These are phyloP conservation scores for Tachypleus tridentatus DNA, from an alignment of 1,140 invertebrate species.

Conservation along the genomic window DNA sequence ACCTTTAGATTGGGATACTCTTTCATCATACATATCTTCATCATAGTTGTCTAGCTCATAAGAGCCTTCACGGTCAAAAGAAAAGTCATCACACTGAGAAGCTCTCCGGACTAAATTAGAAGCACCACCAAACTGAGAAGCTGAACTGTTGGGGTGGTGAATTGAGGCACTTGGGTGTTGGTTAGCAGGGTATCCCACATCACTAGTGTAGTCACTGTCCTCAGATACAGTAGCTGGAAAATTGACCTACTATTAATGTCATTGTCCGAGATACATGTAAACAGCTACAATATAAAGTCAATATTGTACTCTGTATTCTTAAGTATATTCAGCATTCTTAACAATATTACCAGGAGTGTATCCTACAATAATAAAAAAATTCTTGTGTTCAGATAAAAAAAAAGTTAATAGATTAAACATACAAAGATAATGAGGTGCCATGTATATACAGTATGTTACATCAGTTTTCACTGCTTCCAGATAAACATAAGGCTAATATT, in stretches of 20 bases:
- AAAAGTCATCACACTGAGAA: slow-evolving; percentile 6
- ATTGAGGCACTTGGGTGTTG: slow-evolving; percentile 28
- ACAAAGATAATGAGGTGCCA: too few relatives aligned
- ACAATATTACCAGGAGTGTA: slow-evolving; percentile 1
- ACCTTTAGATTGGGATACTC: slow-evolving; percentile 17
- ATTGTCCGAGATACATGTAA: not conserved
- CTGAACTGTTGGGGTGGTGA: slow-evolving; percentile 63
- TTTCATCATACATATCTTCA: slow-evolving; percentile 3
- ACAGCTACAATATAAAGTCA: not conserved
- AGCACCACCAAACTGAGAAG: slow-evolving; percentile 63
- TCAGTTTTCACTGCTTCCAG: too few relatives aligned
- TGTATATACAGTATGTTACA: too few relatives aligned
- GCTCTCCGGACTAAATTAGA: slow-evolving; percentile 36
- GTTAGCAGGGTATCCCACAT: slow-evolving; percentile 76
- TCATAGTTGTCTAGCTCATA: slow-evolving; percentile 59
- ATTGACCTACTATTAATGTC: slow-evolving; percentile 1
- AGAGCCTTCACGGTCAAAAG: slow-evolving; percentile 52
- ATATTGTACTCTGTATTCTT: not conserved
- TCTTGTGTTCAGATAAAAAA: not conserved
- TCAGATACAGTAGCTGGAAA: slow-evolving; percentile 83
- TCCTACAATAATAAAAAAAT: slow-evolving; percentile 6
- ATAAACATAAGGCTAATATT: too few relatives aligned
- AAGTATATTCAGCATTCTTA: not conserved
- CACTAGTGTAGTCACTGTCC: slow-evolving; percentile 92
- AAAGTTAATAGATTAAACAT: not conserved